These are phyloP conservation scores for Ametastegia equiseti DNA, from an alignment of 2,888 invertebrate genomes.

Conservation along the genomic window DNA sequence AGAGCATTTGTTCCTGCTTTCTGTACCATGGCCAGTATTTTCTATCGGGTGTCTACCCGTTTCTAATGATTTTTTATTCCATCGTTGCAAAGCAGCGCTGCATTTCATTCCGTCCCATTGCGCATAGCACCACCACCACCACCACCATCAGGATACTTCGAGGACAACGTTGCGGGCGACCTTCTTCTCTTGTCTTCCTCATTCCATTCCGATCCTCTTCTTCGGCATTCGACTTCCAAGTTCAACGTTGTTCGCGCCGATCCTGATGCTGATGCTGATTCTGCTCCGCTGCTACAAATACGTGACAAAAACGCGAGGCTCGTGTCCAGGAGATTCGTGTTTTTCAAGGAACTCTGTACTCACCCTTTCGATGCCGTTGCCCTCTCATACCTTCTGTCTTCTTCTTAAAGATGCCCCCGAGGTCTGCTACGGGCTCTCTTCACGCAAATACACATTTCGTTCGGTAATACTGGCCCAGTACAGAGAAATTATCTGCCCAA, in stretches of 20 bases:
- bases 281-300: slow-evolving; percentile 40
- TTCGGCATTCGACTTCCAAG: slow-evolving; percentile 27
- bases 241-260: slow-evolving; percentile 26
- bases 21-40: background rate
- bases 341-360: slow-evolving; percentile 45
- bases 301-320: slow-evolving; percentile 41
- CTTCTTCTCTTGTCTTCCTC: slow-evolving; percentile 40
- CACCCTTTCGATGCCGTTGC: slow-evolving; percentile 37
- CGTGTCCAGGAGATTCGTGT: slow-evolving; percentile 47
- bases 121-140: slow-evolving; percentile 2
- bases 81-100: background rate
- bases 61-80: slow-evolving; percentile 25
- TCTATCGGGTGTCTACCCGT: slow-evolving; percentile 10
- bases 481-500: too few relatives aligned
- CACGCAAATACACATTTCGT: background rate
- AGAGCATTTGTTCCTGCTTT: slow-evolving; percentile 26
- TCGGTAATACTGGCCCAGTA: too few relatives aligned
- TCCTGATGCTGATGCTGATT: slow-evolving; percentile 20
- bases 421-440: slow-evolving; percentile 4
- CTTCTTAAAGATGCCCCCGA: background rate
- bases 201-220: slow-evolving; percentile 46
- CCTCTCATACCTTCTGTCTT: background rate
- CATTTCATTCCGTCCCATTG: background rate
- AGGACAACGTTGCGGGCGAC: slow-evolving; percentile 2
- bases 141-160: background rate